These are phyloP conservation scores for Onychomys torridus DNA, from an alignment of 2,797 vertebrate species.

Conservation along the genomic window DNA sequence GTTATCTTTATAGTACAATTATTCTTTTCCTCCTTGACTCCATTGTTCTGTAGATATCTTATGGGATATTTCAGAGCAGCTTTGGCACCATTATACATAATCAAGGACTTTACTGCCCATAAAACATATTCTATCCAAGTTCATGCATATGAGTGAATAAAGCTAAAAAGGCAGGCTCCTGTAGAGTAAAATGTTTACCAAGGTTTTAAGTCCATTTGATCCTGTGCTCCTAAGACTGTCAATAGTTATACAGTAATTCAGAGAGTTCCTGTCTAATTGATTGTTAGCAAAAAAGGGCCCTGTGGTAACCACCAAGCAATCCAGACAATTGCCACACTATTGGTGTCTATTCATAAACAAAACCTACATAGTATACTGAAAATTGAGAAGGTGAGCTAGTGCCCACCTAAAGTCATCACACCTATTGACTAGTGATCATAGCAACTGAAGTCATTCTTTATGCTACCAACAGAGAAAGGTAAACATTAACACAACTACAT, in stretches of 20 bases:
- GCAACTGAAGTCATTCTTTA: background rate
- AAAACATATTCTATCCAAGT: background rate
- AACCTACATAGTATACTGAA: background rate
- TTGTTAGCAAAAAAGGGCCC: background rate
- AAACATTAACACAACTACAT: background rate
- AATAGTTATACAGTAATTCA: background rate
- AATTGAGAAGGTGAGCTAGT: background rate
- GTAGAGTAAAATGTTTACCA: background rate
- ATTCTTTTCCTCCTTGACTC: background rate
- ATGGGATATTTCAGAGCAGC: background rate
- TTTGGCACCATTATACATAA: background rate
- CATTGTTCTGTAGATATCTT: background rate
- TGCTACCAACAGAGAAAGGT: background rate
- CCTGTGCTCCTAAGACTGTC: background rate
- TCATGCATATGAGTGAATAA: background rate
- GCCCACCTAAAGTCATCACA: background rate
- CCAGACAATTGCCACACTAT: too few relatives aligned
- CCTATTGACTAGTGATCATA: background rate
- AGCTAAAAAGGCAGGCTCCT: background rate
- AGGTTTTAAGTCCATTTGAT: background rate
- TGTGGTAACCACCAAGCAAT: background rate
- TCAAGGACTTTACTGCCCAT: background rate
- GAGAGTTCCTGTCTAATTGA: background rate
- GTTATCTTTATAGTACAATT: background rate
- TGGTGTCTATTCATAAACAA: background rate